A percentile compares a stretch with the other conserved stretches of the same genome.
Evolutionary conservation across 1,140 invertebrate genomes (phyloP).

Genomic region (Rhizoglyphus robini): DNA sequence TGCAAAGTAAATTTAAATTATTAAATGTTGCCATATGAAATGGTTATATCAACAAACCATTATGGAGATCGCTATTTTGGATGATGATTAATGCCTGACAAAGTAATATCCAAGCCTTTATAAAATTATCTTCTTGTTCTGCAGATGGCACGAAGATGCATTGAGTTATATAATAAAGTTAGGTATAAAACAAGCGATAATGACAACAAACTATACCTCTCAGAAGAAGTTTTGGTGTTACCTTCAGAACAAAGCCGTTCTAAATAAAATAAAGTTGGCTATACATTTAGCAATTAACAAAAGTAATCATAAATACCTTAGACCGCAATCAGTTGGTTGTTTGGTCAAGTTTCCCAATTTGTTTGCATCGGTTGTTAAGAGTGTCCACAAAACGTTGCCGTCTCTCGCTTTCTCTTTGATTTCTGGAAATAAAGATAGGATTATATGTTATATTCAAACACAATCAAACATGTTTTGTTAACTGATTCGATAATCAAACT

Average conservation of each 20-base stretch:
- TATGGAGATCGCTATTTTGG: conserved; percentile 36
- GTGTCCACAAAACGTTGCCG: conserved; percentile 34
- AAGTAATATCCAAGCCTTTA: conserved; percentile 34
- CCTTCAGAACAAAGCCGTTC: conserved; percentile 1
- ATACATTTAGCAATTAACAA: conserved; percentile 10
- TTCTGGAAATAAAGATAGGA: conserved; percentile 27
- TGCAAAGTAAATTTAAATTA: conserved; percentile 6
- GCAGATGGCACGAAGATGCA: conserved; percentile 27
- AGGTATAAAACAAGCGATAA: too few relatives aligned
- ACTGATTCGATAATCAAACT: background rate
- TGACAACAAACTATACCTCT: background rate
- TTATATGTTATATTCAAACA: background rate
- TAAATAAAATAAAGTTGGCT: background rate
- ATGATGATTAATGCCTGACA: conserved; percentile 36
- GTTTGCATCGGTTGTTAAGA: conserved; percentile 32
- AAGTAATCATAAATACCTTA: conserved; percentile 20
- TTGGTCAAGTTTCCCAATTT: conserved; percentile 29
- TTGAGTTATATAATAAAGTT: too few relatives aligned
- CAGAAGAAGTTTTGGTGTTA: background rate
- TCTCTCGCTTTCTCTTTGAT: conserved; percentile 33
- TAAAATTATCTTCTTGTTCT: too few relatives aligned
- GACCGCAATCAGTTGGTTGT: conserved; percentile 29
- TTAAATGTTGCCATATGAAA: conserved; percentile 2
- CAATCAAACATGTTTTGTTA: background rate
- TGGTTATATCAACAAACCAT: conserved; percentile 31